Evolutionary conservation across 2,888 invertebrate genomes (phyloP).

Genomic region (Teleiodes luculella): DNA sequence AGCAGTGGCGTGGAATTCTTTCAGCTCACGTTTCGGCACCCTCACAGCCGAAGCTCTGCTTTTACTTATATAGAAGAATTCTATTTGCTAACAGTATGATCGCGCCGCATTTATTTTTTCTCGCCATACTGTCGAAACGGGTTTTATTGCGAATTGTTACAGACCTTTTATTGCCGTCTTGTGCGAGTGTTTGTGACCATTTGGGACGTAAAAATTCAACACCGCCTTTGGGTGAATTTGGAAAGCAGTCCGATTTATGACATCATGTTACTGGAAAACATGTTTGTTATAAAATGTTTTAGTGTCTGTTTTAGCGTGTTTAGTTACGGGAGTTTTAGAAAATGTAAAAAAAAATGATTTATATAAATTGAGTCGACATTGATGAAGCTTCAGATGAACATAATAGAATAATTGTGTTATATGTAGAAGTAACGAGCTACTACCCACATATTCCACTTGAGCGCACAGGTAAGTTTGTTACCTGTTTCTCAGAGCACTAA

Average conservation of each 20-base stretch:
- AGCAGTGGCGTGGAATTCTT: constrained; percentile 47
- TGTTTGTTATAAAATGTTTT: neutral
- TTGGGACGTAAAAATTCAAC: constrained; percentile 12
- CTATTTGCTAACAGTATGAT: constrained; percentile 60
- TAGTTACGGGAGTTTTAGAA: too few relatives aligned
- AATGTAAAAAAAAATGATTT: too few relatives aligned
- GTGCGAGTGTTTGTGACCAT: constrained; percentile 10
- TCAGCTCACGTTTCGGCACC: constrained; percentile 58
- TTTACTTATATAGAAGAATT: constrained; percentile 23
- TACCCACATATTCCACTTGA: neutral
- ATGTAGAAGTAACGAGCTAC: neutral
- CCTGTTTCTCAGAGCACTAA: constrained; percentile 22
- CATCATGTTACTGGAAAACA: neutral
- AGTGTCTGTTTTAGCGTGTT: neutral
- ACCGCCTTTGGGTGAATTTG: neutral
- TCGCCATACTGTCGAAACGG: constrained; percentile 36
- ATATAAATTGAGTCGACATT: too few relatives aligned
- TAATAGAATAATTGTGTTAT: neutral
- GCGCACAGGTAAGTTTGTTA: constrained; percentile 16
- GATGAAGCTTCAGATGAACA: neutral
- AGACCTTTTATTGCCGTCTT: constrained; percentile 4
- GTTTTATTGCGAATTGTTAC: constrained; percentile 36
- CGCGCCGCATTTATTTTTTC: constrained; percentile 42
- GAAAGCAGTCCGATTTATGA: neutral
- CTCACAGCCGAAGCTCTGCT: neutral